Evolutionary conservation across 2,797 vertebrate species (phyloP).

Genomic region (Limosa lapponica): DNA sequence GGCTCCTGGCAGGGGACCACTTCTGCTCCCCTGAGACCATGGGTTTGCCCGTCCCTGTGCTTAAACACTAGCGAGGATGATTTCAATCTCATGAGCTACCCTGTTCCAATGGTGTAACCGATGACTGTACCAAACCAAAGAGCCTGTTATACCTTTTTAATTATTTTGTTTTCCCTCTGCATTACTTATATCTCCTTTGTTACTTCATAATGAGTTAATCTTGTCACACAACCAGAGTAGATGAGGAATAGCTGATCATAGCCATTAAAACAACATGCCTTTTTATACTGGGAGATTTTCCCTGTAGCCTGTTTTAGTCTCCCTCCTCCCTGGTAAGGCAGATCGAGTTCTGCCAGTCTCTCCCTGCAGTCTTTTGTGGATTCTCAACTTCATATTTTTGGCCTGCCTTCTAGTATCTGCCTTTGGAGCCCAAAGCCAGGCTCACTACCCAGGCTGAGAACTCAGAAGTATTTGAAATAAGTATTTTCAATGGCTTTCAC

Average conservation of each 20-base stretch:
- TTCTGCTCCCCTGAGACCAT: not conserved
- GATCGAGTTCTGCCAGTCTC: not conserved
- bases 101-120: not conserved
- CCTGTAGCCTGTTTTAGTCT: not conserved
- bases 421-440: not conserved
- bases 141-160: not conserved
- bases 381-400: not conserved
- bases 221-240: not conserved
- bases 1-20: accelerated
- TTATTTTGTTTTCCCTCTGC: not conserved
- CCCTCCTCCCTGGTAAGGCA: not conserved
- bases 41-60: not conserved
- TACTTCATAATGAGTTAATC: not conserved
- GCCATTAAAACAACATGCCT: not conserved
- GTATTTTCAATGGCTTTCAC: not conserved
- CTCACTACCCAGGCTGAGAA: not conserved
- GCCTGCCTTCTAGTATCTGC: not conserved
- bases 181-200: not conserved
- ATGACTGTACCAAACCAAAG: not conserved
- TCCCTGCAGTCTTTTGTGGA: accelerated
- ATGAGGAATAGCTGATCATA: not conserved
- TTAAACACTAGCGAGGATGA: not conserved
- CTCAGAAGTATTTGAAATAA: not conserved
- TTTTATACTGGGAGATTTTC: not conserved
- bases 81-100: not conserved